Conservation (phyloP, 2,888 invertebrate species). For the Andrena dorsata region DNA sequence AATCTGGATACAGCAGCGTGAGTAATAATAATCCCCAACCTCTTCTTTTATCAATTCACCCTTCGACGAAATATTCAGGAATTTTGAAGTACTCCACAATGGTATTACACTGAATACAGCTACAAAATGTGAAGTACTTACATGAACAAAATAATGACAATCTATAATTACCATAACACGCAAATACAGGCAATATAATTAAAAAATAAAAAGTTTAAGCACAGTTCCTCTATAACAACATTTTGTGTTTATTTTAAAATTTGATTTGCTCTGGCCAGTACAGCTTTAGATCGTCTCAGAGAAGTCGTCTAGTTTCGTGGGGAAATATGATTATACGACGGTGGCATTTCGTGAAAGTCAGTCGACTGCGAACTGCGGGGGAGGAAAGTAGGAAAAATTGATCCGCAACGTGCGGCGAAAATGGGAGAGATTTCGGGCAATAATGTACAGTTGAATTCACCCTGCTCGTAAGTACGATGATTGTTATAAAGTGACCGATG, state of each 20-base stretch:
- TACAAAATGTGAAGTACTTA: neutral
- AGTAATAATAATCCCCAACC: slow-evolving; percentile 6
- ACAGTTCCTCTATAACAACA: too few species aligned
- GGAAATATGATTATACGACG: neutral
- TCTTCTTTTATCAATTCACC: neutral
- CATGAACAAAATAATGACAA: too few species aligned
- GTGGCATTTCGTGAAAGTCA: neutral
- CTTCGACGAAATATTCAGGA: neutral
- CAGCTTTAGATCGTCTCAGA: neutral
- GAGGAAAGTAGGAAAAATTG: slow-evolving; percentile 8
- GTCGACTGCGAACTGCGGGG: neutral
- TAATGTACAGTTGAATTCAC: neutral
- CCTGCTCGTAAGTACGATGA: neutral
- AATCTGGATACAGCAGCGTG: slow-evolving; percentile 1
- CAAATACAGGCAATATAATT: too few species aligned
- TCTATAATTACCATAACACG: too few species aligned
- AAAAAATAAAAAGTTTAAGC: too few species aligned
- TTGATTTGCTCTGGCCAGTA: neutral
- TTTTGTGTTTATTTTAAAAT: too few species aligned
- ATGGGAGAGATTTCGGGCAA: neutral
- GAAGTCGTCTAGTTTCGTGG: neutral
- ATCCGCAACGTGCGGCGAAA: neutral
- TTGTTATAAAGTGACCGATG: neutral
- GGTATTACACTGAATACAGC: neutral
- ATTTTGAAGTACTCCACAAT: too few species aligned